phyloP scores from a whole-genome alignment of 1,140 invertebrate genomes.

The Lucilia cuprina region DNA sequence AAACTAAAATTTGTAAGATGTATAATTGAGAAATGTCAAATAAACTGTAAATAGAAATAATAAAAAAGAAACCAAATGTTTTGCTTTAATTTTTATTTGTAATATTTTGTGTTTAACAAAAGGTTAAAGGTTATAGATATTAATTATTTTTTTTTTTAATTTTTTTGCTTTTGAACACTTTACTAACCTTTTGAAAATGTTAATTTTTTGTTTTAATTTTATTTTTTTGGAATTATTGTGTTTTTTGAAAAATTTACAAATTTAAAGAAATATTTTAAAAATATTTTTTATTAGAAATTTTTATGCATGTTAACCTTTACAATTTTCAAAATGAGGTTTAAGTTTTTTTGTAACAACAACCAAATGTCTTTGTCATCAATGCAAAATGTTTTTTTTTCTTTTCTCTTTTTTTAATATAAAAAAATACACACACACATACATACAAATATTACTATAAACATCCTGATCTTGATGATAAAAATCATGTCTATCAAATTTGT shows the following conservation, averaged over 20 bases:
- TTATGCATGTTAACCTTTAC: neutral
- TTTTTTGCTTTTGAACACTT: too few species aligned
- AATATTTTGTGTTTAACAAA: too few species aligned
- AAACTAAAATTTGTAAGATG: too few species aligned
- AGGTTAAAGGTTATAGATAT: too few species aligned
- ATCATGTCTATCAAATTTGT: conserved; percentile 69
- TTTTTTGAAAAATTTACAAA: neutral
- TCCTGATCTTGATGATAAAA: conserved; percentile 5
- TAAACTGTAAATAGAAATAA: too few species aligned
- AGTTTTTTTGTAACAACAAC: neutral
- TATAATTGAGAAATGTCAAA: too few species aligned
- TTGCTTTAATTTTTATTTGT: too few species aligned
- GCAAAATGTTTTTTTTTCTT: conserved; percentile 21
- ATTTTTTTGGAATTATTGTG: neutral
- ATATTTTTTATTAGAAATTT: neutral
- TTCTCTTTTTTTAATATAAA: conserved; percentile 10
- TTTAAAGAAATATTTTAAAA: neutral
- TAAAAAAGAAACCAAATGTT: too few species aligned
- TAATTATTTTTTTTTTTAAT: too few species aligned
- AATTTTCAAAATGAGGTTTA: neutral
- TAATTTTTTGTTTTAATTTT: too few species aligned
- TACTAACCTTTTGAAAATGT: too few species aligned
- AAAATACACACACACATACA: neutral
- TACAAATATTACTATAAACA: neutral
- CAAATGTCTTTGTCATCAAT: conserved; percentile 18